Evolutionary conservation across 2,113 vertebrate species (phyloP).

Genomic region (Aptenodytes patagonicus): DNA sequence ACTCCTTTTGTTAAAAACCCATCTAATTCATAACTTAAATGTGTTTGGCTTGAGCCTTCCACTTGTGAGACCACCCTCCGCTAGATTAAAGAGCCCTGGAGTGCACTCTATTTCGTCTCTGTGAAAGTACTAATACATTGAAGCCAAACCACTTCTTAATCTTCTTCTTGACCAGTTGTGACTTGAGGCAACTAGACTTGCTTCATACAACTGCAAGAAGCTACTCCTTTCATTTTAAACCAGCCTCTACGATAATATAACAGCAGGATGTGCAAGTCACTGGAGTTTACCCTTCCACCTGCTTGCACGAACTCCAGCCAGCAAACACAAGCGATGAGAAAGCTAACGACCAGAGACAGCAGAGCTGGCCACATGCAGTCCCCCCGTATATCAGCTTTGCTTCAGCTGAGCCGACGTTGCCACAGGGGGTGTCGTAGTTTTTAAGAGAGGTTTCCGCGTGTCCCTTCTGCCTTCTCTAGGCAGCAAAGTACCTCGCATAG

Average conservation of each 20-base stretch:
- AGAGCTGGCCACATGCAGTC: background rate
- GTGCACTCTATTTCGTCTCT: background rate
- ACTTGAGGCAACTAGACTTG: background rate
- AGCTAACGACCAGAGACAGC: background rate
- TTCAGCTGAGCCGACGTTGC: rapidly evolving
- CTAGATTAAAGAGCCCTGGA: background rate
- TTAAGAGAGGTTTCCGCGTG: background rate
- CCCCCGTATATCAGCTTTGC: background rate
- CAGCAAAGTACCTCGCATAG: background rate
- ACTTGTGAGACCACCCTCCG: background rate
- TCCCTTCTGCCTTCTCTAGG: background rate
- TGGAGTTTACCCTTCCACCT: background rate
- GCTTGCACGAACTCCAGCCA: background rate
- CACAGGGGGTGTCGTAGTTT: rapidly evolving
- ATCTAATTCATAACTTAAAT: background rate
- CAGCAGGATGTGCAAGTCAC: background rate
- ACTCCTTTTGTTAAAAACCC: background rate
- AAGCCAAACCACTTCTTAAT: background rate
- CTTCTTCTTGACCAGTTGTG: background rate
- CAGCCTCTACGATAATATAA: background rate
- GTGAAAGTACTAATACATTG: background rate
- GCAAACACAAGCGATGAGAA: background rate
- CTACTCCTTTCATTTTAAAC: background rate
- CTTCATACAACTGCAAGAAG: background rate
- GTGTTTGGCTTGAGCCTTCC: background rate